Conservation (phyloP, 1,140 invertebrate species). For the Drosophila chauvacae region DNA sequence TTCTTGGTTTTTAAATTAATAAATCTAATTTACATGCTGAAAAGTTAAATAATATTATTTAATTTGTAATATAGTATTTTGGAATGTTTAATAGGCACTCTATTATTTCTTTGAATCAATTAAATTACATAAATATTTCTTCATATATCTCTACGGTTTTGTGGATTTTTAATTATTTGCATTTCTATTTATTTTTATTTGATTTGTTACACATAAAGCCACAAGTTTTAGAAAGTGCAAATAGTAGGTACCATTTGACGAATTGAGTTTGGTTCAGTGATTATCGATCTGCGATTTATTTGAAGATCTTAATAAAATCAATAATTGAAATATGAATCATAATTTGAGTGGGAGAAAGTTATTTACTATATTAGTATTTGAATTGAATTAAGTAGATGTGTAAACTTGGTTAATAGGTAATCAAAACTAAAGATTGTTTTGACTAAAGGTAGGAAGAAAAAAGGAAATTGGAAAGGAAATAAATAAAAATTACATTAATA, state of each 20-base stretch:
- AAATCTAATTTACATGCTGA: neutral
- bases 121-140: neutral
- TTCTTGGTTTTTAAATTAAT: neutral
- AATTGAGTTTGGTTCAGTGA: neutral
- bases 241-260: conserved; percentile 6
- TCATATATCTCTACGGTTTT: neutral
- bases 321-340: neutral
- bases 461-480: too few relatives aligned
- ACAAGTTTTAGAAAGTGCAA: conserved; percentile 13
- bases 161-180: neutral
- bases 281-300: neutral
- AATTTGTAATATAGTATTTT: neutral
- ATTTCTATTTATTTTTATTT: neutral
- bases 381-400: too few relatives aligned
- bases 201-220: neutral
- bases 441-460: too few relatives aligned
- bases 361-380: neutral
- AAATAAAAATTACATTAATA: too few relatives aligned
- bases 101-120: neutral
- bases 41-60: too few relatives aligned
- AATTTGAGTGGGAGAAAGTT: conserved; percentile 9
- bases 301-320: neutral
- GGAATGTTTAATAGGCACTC: neutral
- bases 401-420: too few relatives aligned
- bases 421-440: too few relatives aligned